phyloP scores from a whole-genome alignment of 2,888 invertebrate genomes.

The Tridacna gigas region DNA sequence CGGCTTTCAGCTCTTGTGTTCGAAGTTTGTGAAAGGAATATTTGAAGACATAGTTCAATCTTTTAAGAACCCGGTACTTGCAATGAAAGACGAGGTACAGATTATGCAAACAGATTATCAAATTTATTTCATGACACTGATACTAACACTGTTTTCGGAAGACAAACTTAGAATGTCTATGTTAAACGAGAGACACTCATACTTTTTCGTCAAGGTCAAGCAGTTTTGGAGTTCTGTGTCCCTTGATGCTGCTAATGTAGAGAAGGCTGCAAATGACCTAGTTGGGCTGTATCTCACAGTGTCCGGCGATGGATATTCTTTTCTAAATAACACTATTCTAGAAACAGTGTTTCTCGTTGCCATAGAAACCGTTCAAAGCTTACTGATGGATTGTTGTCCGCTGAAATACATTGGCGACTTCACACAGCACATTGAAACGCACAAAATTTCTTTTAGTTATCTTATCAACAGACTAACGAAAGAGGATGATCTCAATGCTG shows the following conservation, averaged over 20 bases:
- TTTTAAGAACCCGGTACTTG: slow-evolving; percentile 15
- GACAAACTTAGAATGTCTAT: slow-evolving; percentile 3
- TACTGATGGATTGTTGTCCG: slow-evolving; percentile 12
- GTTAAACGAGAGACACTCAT: background rate
- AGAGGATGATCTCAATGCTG: background rate
- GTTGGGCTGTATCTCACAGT: slow-evolving; percentile 8
- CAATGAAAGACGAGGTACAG: slow-evolving; percentile 14
- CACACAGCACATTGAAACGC: slow-evolving; percentile 13
- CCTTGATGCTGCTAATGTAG: slow-evolving; percentile 1
- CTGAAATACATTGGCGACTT: slow-evolving; percentile 1
- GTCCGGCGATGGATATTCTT: slow-evolving; percentile 7
- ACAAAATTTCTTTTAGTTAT: slow-evolving; percentile 15
- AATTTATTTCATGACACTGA: slow-evolving; percentile 3
- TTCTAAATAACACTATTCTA: slow-evolving; percentile 2
- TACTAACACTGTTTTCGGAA: slow-evolving; percentile 1
- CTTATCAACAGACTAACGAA: slow-evolving; percentile 1
- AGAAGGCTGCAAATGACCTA: slow-evolving; percentile 14
- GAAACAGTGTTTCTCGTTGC: slow-evolving; percentile 17
- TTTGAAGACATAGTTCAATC: slow-evolving; percentile 13
- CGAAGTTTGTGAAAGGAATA: slow-evolving; percentile 11
- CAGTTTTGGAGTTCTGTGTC: slow-evolving; percentile 15
- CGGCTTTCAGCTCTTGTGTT: slow-evolving; percentile 14
- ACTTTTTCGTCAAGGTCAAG: slow-evolving; percentile 6
- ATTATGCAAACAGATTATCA: slow-evolving; percentile 4
- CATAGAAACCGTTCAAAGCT: slow-evolving; percentile 11